Evolutionary conservation across 2,797 vertebrate genomes (phyloP).

Genomic region (Podarcis lilfordi): DNA sequence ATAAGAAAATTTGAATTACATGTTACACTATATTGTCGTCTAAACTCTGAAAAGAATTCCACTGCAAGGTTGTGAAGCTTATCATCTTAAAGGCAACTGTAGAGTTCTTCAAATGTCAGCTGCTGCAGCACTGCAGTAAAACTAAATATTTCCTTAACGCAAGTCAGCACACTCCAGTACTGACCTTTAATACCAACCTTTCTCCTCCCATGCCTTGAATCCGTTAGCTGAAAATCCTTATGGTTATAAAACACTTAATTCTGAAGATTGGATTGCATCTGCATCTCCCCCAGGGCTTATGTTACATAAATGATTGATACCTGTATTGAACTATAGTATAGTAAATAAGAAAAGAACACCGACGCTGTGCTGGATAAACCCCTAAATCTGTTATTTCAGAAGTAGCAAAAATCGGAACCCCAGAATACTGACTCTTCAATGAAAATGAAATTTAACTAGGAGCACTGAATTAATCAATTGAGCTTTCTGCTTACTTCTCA

Average conservation of each 20-base stretch:
- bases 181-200: not conserved
- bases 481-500: slow-evolving; percentile 42
- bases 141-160: not conserved
- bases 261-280: not conserved
- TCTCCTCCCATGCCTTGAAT: not conserved
- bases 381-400: slow-evolving; percentile 48
- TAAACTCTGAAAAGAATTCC: slow-evolving; percentile 39
- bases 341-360: slow-evolving; percentile 30
- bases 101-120: not conserved
- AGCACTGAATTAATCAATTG: slow-evolving; percentile 16
- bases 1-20: not conserved
- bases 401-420: slow-evolving; percentile 14
- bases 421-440: slow-evolving; percentile 7
- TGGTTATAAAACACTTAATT: slow-evolving; percentile 1
- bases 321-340: slow-evolving; percentile 22
- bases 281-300: not conserved
- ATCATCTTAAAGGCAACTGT: slow-evolving; percentile 22
- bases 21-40: slow-evolving; percentile 8
- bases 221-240: not conserved
- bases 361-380: slow-evolving; percentile 54
- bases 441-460: slow-evolving; percentile 19
- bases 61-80: slow-evolving; percentile 19
- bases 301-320: slow-evolving; percentile 25
- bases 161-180: not conserved
- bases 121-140: not conserved